These are phyloP conservation scores for Girardia tigrina DNA, from an alignment of 2,888 invertebrate species.

Conservation along the genomic window DNA sequence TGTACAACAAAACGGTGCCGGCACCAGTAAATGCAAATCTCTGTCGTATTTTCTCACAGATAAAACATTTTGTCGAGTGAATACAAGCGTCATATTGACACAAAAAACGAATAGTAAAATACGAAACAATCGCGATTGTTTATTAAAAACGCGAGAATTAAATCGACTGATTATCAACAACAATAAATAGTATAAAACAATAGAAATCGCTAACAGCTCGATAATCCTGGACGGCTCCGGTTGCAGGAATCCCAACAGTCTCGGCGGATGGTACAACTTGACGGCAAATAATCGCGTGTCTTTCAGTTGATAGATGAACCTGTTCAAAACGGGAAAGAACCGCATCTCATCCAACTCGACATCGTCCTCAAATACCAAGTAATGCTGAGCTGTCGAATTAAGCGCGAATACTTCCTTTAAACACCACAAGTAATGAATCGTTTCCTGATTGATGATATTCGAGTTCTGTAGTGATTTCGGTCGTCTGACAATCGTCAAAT, in stretches of 20 bases:
- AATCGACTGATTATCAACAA: neutral
- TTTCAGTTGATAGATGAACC: neutral
- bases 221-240: neutral
- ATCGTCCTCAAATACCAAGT: neutral
- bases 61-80: neutral
- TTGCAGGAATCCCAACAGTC: neutral
- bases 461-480: neutral
- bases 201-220: neutral
- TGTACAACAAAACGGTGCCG: neutral
- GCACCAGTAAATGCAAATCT: constrained; percentile 16
- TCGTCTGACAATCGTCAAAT: neutral
- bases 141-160: neutral
- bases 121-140: neutral
- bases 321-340: neutral
- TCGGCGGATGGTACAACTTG: neutral
- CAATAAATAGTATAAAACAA: neutral
- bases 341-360: neutral
- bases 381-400: neutral
- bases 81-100: neutral
- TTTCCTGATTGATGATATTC: neutral
- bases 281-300: neutral
- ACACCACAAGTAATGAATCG: neutral
- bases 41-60: neutral
- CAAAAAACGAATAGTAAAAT: neutral
- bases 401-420: neutral